A percentile compares a stretch with the other conserved stretches of the same genome.
Conservation (phyloP, 30 jellyfish, hydroid and myxozoan genomes). For the Chrysaora quinquecirrha region DNA sequence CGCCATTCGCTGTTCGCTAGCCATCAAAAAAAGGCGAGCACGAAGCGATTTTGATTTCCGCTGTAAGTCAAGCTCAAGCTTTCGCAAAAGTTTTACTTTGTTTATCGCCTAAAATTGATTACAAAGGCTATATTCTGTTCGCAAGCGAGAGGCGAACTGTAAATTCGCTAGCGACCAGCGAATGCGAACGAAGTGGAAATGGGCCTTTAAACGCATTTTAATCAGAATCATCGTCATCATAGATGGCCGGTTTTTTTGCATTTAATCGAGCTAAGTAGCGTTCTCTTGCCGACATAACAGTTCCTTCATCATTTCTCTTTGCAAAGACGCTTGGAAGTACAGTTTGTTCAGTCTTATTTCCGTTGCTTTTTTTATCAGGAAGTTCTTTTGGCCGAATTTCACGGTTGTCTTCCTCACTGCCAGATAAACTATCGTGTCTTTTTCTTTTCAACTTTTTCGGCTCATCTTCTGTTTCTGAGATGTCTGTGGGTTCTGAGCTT, state of each 20-base stretch:
- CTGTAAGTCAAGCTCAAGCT: too few relatives aligned
- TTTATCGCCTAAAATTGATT: too few relatives aligned
- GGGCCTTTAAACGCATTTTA: too few relatives aligned
- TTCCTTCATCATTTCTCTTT: slow-evolving; percentile 54
- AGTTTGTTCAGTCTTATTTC: too few relatives aligned
- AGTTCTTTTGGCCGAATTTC: background rate
- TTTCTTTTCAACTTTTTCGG: background rate
- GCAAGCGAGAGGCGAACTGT: too few relatives aligned
- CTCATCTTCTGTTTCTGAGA: background rate
- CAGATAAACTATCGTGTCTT: background rate
- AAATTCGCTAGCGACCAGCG: background rate
- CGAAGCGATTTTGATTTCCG: too few relatives aligned
- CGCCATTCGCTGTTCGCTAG: too few relatives aligned
- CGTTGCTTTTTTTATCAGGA: too few relatives aligned
- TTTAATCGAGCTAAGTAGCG: slow-evolving; percentile 76
- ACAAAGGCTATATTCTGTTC: too few relatives aligned
- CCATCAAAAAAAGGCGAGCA: too few relatives aligned
- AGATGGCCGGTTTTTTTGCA: slow-evolving; percentile 24
- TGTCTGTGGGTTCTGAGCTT: background rate
- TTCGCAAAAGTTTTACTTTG: too few relatives aligned
- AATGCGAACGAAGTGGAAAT: too few relatives aligned
- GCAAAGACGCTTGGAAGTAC: slow-evolving; percentile 48
- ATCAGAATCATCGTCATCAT: slow-evolving; percentile 57
- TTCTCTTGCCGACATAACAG: slow-evolving; percentile 71
- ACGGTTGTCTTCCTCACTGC: background rate